Evolutionary conservation across 1,140 invertebrate species (phyloP), one percentile per base, ranked within the genome.

Genomic region (Plectrocnemia conspersa): DNA sequence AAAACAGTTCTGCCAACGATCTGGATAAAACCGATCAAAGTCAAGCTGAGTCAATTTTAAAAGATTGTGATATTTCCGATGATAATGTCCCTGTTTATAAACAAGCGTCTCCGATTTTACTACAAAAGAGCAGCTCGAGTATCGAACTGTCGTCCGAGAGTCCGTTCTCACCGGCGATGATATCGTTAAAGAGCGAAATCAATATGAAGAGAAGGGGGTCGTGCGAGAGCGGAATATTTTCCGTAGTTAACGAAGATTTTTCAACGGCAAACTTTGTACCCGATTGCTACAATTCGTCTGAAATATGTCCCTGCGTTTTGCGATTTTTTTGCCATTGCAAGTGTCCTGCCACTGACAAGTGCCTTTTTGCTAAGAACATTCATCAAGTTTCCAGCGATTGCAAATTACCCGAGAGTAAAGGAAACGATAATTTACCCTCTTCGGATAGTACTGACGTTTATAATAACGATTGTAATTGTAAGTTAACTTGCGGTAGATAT

Each of bases 191-290:
- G 25, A 47, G 41, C 50, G 64, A 73, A 0, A 69, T 70, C 24
- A 70, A 69, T 10, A 71, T 83, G 1, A 75, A 79, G 36, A 75
- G 89, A 9, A 76, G 88, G 25, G 88, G 88, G n/a, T 91, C 88
- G 6, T 91, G 89, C 63, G 90, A 93, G 68, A 89, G 86, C 23
- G 90, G 90, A 1, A 91, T 92, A 63, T 93, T 89, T 74, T 91
- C 88, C 21, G 88, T 86, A 62, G 83, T 87, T 29, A 85, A 86
- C 62, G 85, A 88, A 65, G 85, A 88, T 64, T 77, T 79, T 61
- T 72, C 76, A 47, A 69, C 64, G 25, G 60, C 64, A 32, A 65
- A 67, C 49, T 60, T 53, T 18, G 44, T 56, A 36, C 55, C 59
- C 33, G 62, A 63, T 4, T 64, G 66, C 52, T 60, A 55, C 47